Evolutionary conservation across 2,797 vertebrate genomes (phyloP).

Genomic region (Lepus oiostolus): DNA sequence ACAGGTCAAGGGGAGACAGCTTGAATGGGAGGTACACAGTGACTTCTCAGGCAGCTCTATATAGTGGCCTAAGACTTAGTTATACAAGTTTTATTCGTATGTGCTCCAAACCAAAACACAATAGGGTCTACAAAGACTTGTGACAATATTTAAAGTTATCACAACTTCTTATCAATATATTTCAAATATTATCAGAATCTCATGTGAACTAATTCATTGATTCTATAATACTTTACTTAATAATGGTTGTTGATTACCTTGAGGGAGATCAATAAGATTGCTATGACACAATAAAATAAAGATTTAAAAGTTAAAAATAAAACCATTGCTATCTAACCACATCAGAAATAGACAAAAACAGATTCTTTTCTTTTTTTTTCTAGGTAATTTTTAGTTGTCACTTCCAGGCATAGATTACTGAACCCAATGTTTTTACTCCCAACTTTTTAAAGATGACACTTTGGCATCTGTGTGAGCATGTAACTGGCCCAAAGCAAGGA

Average conservation of each 20-base stretch:
- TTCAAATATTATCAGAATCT: slow-evolving; percentile 5
- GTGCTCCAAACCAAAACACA: background rate
- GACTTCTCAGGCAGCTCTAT: background rate
- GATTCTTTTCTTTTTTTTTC: background rate
- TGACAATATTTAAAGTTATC: background rate
- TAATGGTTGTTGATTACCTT: background rate
- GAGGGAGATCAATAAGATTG: background rate
- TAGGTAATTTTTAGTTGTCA: background rate
- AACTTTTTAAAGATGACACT: slow-evolving; percentile 31
- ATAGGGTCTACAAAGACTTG: background rate
- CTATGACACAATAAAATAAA: background rate
- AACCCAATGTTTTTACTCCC: background rate
- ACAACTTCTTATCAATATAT: background rate
- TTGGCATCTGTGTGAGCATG: background rate
- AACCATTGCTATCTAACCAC: background rate
- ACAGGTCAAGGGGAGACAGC: background rate
- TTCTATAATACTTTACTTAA: background rate
- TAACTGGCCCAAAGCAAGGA: slow-evolving; percentile 5
- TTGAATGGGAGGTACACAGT: background rate
- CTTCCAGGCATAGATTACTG: background rate
- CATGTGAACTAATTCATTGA: background rate
- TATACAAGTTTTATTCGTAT: background rate
- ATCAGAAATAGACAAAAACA: background rate
- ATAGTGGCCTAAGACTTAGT: background rate
- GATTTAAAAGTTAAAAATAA: slow-evolving; percentile 38